These are phyloP conservation scores for Drosophila pectinifera DNA, from an alignment of 1,140 invertebrate genomes.

Conservation along the genomic window DNA sequence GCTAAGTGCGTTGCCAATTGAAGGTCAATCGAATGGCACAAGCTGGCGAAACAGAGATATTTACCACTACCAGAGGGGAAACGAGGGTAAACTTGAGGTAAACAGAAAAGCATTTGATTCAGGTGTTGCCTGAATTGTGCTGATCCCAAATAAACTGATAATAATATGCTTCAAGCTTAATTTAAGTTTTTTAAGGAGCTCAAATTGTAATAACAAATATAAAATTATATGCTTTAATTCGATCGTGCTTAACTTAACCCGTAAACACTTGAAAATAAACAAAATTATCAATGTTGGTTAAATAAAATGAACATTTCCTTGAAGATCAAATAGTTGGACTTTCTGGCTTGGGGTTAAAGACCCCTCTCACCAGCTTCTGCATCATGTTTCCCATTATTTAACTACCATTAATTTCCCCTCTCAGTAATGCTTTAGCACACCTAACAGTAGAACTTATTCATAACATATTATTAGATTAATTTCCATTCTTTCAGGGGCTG, in stretches of 20 bases:
- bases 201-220: background rate
- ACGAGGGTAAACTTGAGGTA: background rate
- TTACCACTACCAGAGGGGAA: background rate
- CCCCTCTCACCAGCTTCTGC: constrained; percentile 18
- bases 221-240: too few relatives aligned
- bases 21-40: constrained; percentile 71
- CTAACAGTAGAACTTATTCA: constrained; percentile 40
- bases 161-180: background rate
- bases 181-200: background rate
- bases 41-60: constrained; percentile 21
- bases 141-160: background rate
- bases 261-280: too few relatives aligned
- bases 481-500: constrained; percentile 28
- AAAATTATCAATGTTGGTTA: too few relatives aligned
- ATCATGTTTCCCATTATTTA: constrained; percentile 13
- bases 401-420: background rate
- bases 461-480: constrained; percentile 33
- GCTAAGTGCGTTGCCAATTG: constrained; percentile 62
- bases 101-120: background rate
- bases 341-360: background rate
- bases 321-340: background rate
- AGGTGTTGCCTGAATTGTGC: background rate
- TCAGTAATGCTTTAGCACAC: constrained; percentile 11
- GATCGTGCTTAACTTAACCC: too few relatives aligned
- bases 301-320: too few relatives aligned